Base-by-base conservation (phyloP, 2,888 invertebrate genomes). In the Drosophila nr. perissopoda region DNA sequence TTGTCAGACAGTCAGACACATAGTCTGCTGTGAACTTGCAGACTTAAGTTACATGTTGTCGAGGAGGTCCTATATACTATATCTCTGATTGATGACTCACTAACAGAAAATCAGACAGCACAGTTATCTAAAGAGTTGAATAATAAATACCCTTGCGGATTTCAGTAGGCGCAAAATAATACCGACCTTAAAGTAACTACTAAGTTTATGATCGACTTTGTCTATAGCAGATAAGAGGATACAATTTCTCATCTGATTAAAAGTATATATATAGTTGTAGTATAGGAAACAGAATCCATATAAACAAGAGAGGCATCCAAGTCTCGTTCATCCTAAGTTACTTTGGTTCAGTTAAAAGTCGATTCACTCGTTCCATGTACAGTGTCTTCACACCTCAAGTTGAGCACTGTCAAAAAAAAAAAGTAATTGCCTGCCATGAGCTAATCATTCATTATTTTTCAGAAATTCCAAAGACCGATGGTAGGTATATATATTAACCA, bases 31-130 rank as follows among this genome's bases (percentile, higher is more conserved):
- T 71, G 72, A 71, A 58, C 16, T 52, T 69, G 61, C 52, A 63
- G 62, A 62, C 56, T 70, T 57, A 5, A 58, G 61, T 80, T 69
- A 66, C 78, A 61, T 58, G 56, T 62, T 45, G 54, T 27, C 57
- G 45, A 36, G 48, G 59, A 70, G 51, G 65, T 66, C 40, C 62
- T 58, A 48, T 53, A 56, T 58, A 53, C 51, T n/a, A 56, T 52
- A 29, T 45, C 54, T 58, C 21, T 48, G 59, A 81, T 74, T 67
- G 66, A 78, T 75, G 67, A 82, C 42, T 73, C 83, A 80, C 53
- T 34, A 3, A 8, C 10, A 21, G 18, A 18, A 38, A n/a, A 13
- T 8, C 31, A 21, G 25, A 16, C 27, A 16, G 36, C 21, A 29
- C 10, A 40, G 29, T 31, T 16, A n/a, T 40, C 29, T 0, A 7